phyloP scores from a whole-genome alignment of 2,113 vertebrate species.

The Motacilla alba region DNA sequence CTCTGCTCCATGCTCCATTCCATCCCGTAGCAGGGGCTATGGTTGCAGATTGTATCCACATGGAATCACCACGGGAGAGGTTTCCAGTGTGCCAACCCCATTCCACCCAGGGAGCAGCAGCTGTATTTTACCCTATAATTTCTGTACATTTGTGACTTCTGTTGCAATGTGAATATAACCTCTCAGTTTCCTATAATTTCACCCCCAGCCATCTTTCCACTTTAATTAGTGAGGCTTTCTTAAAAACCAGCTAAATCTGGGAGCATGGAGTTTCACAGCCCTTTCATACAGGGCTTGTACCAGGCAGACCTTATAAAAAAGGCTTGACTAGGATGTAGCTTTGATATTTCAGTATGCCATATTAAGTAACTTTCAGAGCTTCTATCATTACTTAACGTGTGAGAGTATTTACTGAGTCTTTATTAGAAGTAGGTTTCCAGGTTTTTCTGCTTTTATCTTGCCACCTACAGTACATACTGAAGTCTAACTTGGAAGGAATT shows the following conservation, averaged over 20 bases:
- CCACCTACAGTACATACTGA: background rate
- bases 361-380: background rate
- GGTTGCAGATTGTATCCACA: background rate
- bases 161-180: background rate
- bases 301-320: background rate
- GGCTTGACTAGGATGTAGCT: background rate
- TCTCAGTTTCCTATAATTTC: background rate
- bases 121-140: background rate
- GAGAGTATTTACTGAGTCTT: constrained; percentile 1
- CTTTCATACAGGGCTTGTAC: background rate
- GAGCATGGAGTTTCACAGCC: background rate
- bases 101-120: background rate
- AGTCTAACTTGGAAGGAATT: background rate
- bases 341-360: background rate
- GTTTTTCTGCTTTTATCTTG: constrained; percentile 30
- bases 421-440: background rate
- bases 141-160: background rate
- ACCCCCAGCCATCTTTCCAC: background rate
- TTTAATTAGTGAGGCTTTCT: background rate
- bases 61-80: background rate
- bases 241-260: background rate
- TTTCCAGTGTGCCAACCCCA: background rate
- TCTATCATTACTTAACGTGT: background rate
- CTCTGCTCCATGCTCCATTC: background rate
- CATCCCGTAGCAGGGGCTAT: background rate